Percentiles rank a stretch among this genome's conserved stretches.
phyloP scores from a whole-genome alignment of 2,797 vertebrate genomes.

The Rhinella marina region DNA sequence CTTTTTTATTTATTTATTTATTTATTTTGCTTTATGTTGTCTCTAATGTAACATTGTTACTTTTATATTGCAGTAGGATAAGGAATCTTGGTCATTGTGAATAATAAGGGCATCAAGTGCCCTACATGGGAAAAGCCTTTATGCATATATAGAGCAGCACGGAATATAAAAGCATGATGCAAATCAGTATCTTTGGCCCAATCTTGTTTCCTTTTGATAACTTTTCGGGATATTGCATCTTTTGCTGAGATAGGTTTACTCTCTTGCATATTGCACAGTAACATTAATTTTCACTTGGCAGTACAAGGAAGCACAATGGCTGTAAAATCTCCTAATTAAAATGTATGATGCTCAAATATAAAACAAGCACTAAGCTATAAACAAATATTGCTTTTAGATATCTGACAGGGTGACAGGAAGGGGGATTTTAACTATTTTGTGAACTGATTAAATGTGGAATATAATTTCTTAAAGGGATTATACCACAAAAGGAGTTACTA shows the following conservation, averaged over 20 bases:
- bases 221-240: constrained; percentile 60
- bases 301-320: constrained; percentile 55
- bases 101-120: constrained; percentile 65
- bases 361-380: constrained; percentile 63
- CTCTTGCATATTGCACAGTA: constrained; percentile 63
- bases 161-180: constrained; percentile 67
- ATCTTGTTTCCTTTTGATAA: constrained; percentile 58
- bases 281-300: constrained; percentile 64
- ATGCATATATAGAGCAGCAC: constrained; percentile 60
- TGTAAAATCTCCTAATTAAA: constrained; percentile 68
- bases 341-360: constrained; percentile 63
- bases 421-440: constrained; percentile 55
- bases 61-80: constrained; percentile 62
- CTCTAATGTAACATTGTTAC: constrained; percentile 58
- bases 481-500: not conserved
- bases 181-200: constrained; percentile 63
- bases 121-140: constrained; percentile 65
- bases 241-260: constrained; percentile 63
- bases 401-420: constrained; percentile 65
- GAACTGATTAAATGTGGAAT: constrained; percentile 33
- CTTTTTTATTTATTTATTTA: not conserved
- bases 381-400: constrained; percentile 58
- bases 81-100: constrained; percentile 62
- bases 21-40: constrained; percentile 50
- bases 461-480: constrained; percentile 21